Conservation (phyloP, 2,113 vertebrate genomes). For the Ciconia boyciana region DNA sequence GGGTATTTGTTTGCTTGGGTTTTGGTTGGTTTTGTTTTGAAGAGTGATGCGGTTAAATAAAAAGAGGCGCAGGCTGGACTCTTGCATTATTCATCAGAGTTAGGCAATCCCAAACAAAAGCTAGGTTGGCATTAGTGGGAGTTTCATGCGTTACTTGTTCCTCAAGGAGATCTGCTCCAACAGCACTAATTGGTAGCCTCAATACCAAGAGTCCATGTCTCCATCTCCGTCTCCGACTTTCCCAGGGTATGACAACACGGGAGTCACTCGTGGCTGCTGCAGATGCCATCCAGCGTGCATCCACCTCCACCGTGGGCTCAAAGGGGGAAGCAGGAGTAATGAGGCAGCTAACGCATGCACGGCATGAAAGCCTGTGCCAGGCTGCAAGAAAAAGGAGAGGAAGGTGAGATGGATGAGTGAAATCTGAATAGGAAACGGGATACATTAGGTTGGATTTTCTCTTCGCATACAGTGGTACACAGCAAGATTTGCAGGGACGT, state of each 20-base stretch:
- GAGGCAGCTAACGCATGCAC: fast-evolving
- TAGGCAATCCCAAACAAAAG: slow-evolving; percentile 43
- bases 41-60: neutral
- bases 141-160: neutral
- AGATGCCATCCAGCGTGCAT: neutral
- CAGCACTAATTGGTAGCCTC: neutral
- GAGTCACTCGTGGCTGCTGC: neutral
- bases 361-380: neutral
- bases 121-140: slow-evolving; percentile 19
- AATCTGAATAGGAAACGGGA: neutral
- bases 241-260: neutral
- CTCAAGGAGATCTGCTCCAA: slow-evolving; percentile 25
- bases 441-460: neutral
- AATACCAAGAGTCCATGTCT: neutral
- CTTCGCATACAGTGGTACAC: fast-evolving
- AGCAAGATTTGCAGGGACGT: neutral
- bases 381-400: neutral
- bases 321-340: fast-evolving
- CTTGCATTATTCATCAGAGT: slow-evolving; percentile 41
- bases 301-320: neutral
- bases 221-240: neutral
- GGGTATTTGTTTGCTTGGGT: neutral
- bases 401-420: neutral
- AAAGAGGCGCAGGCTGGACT: neutral
- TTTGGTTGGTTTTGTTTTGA: slow-evolving; percentile 25